A percentile compares a stretch with the other conserved stretches of the same genome.
Evolutionary conservation across 2,888 invertebrate genomes (phyloP).

Genomic region (Drosophila mimica): DNA sequence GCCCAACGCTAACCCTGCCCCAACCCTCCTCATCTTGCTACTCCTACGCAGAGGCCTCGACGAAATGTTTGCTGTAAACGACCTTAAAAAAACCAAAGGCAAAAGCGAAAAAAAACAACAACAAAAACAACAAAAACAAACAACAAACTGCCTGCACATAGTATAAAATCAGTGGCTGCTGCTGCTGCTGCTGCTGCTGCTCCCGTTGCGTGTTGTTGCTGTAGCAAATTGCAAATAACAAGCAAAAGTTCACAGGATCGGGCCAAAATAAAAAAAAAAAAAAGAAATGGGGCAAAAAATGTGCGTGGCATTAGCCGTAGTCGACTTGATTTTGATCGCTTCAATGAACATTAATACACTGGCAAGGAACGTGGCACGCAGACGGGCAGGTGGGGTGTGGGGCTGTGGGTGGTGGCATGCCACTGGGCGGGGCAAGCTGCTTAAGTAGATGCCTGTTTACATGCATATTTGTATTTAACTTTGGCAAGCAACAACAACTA

Average conservation of each 20-base stretch:
- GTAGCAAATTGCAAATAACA: constrained; percentile 78
- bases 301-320: constrained; percentile 79
- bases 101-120: constrained; percentile 38
- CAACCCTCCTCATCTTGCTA: background rate
- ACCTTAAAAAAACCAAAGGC: constrained; percentile 75
- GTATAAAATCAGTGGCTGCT: constrained; percentile 68
- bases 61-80: constrained; percentile 78
- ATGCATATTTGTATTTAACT: constrained; percentile 78
- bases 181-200: constrained; percentile 22
- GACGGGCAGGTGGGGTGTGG: background rate
- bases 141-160: constrained; percentile 62
- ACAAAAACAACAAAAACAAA: constrained; percentile 62
- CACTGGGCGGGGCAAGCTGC: constrained; percentile 51
- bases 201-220: constrained; percentile 45
- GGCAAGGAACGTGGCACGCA: constrained; percentile 22
- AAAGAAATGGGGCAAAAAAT: constrained; percentile 50
- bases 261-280: constrained; percentile 52
- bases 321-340: constrained; percentile 81
- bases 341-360: constrained; percentile 81
- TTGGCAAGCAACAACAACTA: constrained; percentile 42
- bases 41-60: constrained; percentile 14
- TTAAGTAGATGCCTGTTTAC: constrained; percentile 79
- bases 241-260: constrained; percentile 69
- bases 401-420: background rate
- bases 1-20: constrained; percentile 19